Evolutionary conservation across 2,113 vertebrate species (phyloP).

Genomic region (Ceyx cyanopectus): DNA sequence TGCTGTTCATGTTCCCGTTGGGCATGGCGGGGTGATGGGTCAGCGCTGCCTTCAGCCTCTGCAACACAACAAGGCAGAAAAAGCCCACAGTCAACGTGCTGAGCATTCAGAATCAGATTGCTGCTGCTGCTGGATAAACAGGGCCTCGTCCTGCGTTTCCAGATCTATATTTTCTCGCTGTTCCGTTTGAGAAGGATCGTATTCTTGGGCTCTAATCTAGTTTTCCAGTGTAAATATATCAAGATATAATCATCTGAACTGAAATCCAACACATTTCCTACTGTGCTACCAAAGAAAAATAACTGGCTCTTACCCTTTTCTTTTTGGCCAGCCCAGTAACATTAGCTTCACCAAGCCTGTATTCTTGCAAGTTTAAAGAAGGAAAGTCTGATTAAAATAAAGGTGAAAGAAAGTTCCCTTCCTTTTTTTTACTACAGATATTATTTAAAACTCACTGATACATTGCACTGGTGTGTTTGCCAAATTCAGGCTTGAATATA

Average conservation of each 20-base stretch:
- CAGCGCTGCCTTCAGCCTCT: conserved; percentile 97
- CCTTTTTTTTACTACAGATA: background rate
- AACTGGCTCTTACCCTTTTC: background rate
- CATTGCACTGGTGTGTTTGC: rapidly evolving
- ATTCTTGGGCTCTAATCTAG: background rate
- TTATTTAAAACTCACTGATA: background rate
- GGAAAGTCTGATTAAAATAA: background rate
- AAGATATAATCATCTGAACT: background rate
- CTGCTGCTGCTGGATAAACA: background rate
- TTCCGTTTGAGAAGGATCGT: background rate
- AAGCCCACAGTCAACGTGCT: conserved; percentile 5
- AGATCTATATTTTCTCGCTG: background rate
- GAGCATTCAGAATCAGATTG: background rate
- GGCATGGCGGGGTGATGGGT: conserved; percentile 93
- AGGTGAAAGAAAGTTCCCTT: background rate
- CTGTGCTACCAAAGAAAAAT: background rate
- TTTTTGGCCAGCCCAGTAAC: background rate
- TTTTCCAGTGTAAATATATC: conserved; percentile 4
- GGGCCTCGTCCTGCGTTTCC: background rate
- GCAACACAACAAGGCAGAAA: conserved; percentile 69
- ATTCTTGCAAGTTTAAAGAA: background rate
- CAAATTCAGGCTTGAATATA: background rate
- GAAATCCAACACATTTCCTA: conserved; percentile 1
- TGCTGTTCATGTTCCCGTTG: conserved; percentile 97
- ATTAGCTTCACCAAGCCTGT: background rate